Evolutionary conservation across 2,888 invertebrate genomes (phyloP), one percentile per base, ranked within the genome.

Genomic region (Chrysotoxum bicinctum): DNA sequence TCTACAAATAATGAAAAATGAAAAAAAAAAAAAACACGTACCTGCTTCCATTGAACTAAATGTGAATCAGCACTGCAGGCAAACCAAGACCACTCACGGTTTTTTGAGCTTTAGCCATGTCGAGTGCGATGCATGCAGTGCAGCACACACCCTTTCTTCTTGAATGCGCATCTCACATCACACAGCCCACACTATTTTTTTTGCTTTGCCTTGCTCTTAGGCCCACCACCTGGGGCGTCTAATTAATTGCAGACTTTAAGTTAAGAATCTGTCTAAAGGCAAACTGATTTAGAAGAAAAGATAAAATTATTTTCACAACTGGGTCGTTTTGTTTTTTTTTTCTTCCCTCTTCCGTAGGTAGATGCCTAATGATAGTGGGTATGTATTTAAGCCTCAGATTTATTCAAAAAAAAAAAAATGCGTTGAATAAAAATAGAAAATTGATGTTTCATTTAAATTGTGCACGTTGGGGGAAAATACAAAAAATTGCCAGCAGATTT

Each of bases 221-320:
- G 6, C 45, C 4, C 64, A 64, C 40, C 64, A 64, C 66, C 66
- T 66, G 66, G 48, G 66, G 66, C 66, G 66, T 50, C 48, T 66
- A 66, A 66, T 66, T 66, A 66, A 66, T 66, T 50, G 66, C 50
- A 50, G 66, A 66, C 50, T 66, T 66, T 66, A n/a, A 66, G 66
- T 50, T 66, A 66, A 66, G 50, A 66, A 66, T 66, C 66, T 50
- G 48, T 66, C 66, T 66, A 35, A 23, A 50, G 35, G 21, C 21
- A 50, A 35, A 32, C 48, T 50, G 66, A 66, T 66, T 66, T 66
- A 66, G 66, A 35, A 35, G 48, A 45, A 66, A 21, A 66, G 50
- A 66, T 50, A 66, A 21, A 50, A 50, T 23, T 50, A 50, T 66
- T 50, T 66, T 23, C 66, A 66, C 66, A 66, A 66, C 35, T 50